These are phyloP conservation scores for Bagarius yarrelli DNA, from an alignment of 2,113 vertebrate genomes.

Conservation along the genomic window DNA sequence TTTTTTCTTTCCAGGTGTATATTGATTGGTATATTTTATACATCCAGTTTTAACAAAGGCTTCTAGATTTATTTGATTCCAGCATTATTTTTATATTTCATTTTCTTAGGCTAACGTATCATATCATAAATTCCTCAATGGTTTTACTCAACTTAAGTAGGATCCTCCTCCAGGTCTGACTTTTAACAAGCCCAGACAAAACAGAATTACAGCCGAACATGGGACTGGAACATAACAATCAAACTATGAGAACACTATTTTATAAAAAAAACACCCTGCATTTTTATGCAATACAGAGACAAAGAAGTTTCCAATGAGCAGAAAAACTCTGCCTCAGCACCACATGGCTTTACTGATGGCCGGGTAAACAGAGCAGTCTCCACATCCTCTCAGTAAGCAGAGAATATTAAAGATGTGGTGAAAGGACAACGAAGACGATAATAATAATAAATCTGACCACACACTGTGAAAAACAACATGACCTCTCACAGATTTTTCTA, in stretches of 20 bases:
- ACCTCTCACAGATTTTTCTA: not conserved
- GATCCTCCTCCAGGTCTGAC: not conserved
- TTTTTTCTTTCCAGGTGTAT: too few species aligned
- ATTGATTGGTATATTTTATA: too few species aligned
- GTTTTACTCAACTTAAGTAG: not conserved
- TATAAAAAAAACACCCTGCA: not conserved
- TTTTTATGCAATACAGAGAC: constrained; percentile 5
- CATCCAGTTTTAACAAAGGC: constrained; percentile 33
- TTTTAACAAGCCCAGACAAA: not conserved
- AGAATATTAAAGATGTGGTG: not conserved
- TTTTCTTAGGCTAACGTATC: constrained; percentile 9
- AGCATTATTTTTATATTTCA: not conserved
- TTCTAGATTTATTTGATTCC: not conserved
- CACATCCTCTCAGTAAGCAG: not conserved
- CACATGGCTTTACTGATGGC: constrained; percentile 1
- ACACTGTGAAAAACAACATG: not conserved
- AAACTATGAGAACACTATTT: not conserved
- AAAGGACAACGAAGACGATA: constrained; percentile 15
- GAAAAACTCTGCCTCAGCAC: not conserved
- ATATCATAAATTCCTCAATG: not conserved
- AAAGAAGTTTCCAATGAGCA: not conserved
- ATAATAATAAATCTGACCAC: not conserved
- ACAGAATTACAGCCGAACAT: not conserved
- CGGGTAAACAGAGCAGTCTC: constrained; percentile 17
- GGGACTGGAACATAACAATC: not conserved